A percentile compares a stretch with the other conserved stretches of the same genome.
phyloP scores from a whole-genome alignment of 1,140 invertebrate species.

The Cherax destructor region DNA sequence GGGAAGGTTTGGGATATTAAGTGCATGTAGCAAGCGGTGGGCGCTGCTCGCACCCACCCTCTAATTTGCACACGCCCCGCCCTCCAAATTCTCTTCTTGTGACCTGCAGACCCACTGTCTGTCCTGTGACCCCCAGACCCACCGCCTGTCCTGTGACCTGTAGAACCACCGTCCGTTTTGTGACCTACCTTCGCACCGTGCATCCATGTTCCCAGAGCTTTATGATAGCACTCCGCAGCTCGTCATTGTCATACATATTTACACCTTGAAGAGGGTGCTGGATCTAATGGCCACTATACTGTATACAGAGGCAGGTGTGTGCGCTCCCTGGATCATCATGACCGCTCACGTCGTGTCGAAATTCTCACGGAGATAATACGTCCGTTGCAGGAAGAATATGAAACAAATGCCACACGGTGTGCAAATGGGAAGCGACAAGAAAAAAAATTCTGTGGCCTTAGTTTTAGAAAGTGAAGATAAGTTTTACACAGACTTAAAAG shows the following conservation, averaged over 20 bases:
- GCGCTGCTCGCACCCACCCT: slow-evolving; percentile 54
- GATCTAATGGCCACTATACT: too few species aligned
- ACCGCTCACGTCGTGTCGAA: too few species aligned
- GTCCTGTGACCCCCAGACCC: slow-evolving; percentile 30
- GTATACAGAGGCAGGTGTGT: too few species aligned
- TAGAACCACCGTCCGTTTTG: neutral
- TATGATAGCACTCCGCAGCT: neutral
- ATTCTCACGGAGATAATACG: too few species aligned
- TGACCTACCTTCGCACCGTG: too few species aligned
- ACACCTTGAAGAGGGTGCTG: neutral
- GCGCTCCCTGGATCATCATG: too few species aligned
- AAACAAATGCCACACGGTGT: too few species aligned
- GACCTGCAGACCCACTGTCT: slow-evolving; percentile 28
- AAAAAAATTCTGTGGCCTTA: too few species aligned
- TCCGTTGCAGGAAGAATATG: too few species aligned
- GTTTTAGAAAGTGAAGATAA: too few species aligned
- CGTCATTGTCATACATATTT: slow-evolving; percentile 9
- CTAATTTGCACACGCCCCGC: slow-evolving; percentile 53
- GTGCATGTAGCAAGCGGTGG: slow-evolving; percentile 52
- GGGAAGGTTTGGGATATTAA: slow-evolving; percentile 51
- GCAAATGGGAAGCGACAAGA: too few species aligned
- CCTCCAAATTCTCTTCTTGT: neutral
- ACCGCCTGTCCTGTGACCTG: slow-evolving; percentile 1
- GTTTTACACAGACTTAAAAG: too few species aligned
- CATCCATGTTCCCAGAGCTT: neutral